Evolutionary conservation across 2,888 invertebrate species (phyloP), one percentile per base, ranked within the genome.

Genomic region (Cacoxenus indagator): DNA sequence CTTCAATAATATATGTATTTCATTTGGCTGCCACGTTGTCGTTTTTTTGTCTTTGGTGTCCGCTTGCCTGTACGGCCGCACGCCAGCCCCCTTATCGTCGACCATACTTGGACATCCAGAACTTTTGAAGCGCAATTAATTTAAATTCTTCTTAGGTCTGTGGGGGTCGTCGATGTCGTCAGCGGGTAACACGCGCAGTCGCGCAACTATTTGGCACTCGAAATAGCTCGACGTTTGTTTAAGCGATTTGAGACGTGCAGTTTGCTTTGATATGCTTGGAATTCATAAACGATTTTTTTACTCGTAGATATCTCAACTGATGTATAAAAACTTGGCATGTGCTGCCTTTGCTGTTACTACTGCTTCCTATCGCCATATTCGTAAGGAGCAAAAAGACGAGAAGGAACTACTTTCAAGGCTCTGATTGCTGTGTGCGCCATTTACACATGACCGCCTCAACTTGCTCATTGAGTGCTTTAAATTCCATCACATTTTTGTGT

Each of bases 351-450:
- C 45, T 3, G 45, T 9, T 51, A 19, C 31, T 55, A 14, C 72
- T 67, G 78, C 76, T 79, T 80, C 82, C 78, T 77, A 78, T 73
- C 70, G 46, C 82, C 82, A 76, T 72, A 65, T 71, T 37, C 37
- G 37, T 37, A 37, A 37, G 14, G 37, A 8, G 37, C 37, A 37
- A 2, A 37, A 37, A 37, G 14, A 1, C 8, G 14, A 37, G 14
- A 14, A 37, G 37, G 55, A 24, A 24, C 24, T 55, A 17, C 19
- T 24, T 55, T 1, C n/a, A n/a, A n/a, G n/a, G n/a, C n/a, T n/a
- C n/a, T n/a, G n/a, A n/a, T n/a, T n/a, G n/a, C n/a, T n/a, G n/a
- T n/a, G n/a, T n/a, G n/a, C n/a, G n/a, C n/a, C n/a, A n/a, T n/a
- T n/a, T n/a, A n/a, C n/a, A n/a, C n/a, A n/a, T n/a, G n/a, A n/a